Conservation (phyloP, 1,140 invertebrate species). For the Drosophila parvula region DNA sequence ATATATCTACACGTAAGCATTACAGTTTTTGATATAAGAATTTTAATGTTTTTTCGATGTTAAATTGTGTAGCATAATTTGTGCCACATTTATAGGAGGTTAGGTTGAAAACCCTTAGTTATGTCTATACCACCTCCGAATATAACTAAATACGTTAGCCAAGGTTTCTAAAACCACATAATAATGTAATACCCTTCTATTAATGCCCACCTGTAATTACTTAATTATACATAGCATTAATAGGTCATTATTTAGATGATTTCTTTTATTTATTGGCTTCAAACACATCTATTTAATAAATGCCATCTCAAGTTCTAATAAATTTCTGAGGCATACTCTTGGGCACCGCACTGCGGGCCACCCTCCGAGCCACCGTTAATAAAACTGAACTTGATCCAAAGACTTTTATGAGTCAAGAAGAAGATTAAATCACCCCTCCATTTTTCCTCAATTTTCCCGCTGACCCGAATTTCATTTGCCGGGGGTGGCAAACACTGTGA, state of each 20-base stretch:
- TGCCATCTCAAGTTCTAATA: neutral
- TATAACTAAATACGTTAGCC: neutral
- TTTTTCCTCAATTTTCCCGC: neutral
- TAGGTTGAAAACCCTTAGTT: too few relatives aligned
- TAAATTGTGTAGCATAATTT: too few relatives aligned
- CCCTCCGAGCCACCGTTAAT: slow-evolving; percentile 4
- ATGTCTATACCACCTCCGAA: too few relatives aligned
- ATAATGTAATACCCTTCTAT: neutral
- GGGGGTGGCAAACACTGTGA: slow-evolving; percentile 32
- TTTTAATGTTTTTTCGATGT: too few relatives aligned
- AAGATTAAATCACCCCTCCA: slow-evolving; percentile 31
- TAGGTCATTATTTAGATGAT: neutral
- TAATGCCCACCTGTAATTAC: neutral
- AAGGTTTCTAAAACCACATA: neutral
- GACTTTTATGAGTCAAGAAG: slow-evolving; percentile 23
- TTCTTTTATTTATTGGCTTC: neutral
- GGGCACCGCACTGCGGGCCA: neutral
- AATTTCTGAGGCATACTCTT: slow-evolving; percentile 13
- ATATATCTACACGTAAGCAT: too few relatives aligned
- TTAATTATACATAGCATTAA: neutral
- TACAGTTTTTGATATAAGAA: too few relatives aligned
- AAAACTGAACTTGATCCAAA: slow-evolving; percentile 29
- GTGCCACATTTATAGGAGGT: too few relatives aligned
- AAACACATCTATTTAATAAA: neutral
- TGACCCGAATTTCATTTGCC: slow-evolving; percentile 35